phyloP scores from a whole-genome alignment of 2,888 invertebrate genomes.

The Ptilodon capucinus region DNA sequence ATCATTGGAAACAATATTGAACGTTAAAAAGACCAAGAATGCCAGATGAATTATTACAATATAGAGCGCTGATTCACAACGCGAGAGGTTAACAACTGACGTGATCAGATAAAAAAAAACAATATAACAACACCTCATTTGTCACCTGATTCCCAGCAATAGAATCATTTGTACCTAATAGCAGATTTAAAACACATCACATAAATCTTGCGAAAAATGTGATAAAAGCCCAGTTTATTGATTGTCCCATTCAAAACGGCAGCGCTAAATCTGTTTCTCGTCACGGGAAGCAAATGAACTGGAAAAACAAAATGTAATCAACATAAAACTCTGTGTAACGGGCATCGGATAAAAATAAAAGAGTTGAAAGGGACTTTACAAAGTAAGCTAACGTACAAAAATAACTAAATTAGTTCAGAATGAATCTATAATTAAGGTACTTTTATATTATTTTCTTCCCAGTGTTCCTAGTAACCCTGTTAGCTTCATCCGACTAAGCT shows the following conservation, averaged over 20 bases:
- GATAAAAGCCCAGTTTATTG: slow-evolving; percentile 71
- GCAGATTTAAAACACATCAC: slow-evolving; percentile 71
- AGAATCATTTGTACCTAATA: slow-evolving; percentile 60
- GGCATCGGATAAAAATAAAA: slow-evolving; percentile 27
- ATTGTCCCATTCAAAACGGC: slow-evolving; percentile 74
- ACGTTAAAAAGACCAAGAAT: slow-evolving; percentile 19
- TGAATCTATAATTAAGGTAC: too few relatives aligned
- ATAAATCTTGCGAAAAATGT: slow-evolving; percentile 70
- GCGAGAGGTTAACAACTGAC: slow-evolving; percentile 30
- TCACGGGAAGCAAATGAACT: slow-evolving; percentile 61
- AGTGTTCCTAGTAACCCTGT: too few relatives aligned
- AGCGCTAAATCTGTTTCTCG: slow-evolving; percentile 61
- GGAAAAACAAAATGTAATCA: slow-evolving; percentile 48
- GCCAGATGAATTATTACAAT: slow-evolving; percentile 32
- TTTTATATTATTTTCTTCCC: too few relatives aligned
- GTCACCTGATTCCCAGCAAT: slow-evolving; percentile 53
- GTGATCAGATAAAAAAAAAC: slow-evolving; percentile 39
- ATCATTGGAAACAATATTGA: background rate
- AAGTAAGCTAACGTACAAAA: too few relatives aligned
- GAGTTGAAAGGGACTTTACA: slow-evolving; percentile 9
- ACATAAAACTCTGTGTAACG: slow-evolving; percentile 24
- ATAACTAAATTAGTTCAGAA: too few relatives aligned
- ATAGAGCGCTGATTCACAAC: slow-evolving; percentile 34
- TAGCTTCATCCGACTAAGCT: too few relatives aligned
- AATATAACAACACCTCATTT: slow-evolving; percentile 50